phyloP scores from a whole-genome alignment of 2,113 vertebrate genomes.

The Erpornis zantholeuca region DNA sequence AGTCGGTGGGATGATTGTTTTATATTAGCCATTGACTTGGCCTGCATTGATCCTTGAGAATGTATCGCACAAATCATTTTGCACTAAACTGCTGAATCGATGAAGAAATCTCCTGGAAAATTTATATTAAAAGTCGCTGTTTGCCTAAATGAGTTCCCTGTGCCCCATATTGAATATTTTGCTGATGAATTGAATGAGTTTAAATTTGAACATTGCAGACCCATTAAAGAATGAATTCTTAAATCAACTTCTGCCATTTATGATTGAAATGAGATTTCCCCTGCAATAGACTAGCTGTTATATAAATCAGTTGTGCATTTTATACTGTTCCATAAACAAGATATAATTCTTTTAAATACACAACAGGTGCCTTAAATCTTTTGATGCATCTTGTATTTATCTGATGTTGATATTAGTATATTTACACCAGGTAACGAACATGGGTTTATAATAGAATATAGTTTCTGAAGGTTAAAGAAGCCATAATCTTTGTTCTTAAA shows the following conservation, averaged over 20 bases:
- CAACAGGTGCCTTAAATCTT: conserved; percentile 84
- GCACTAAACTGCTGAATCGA: conserved; percentile 94
- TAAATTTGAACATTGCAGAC: conserved; percentile 94
- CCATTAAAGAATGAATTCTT: conserved; percentile 97
- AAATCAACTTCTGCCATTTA: conserved; percentile 97
- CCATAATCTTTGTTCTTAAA: conserved; percentile 16
- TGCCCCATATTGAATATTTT: conserved; percentile 94
- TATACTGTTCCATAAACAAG: conserved; percentile 89
- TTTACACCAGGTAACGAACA: conserved; percentile 61
- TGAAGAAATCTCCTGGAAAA: conserved; percentile 99
- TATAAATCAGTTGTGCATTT: conserved; percentile 92
- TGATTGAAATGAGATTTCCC: conserved; percentile 98
- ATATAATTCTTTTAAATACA: conserved; percentile 87
- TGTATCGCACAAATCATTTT: conserved; percentile 99
- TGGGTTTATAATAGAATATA: conserved; percentile 30
- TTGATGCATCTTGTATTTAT: conserved; percentile 82
- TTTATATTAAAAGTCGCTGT: conserved; percentile 95
- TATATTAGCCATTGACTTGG: conserved; percentile 87
- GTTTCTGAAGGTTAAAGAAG: conserved; percentile 65
- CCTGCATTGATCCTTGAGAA: conserved; percentile 91
- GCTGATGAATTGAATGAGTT: conserved; percentile 98
- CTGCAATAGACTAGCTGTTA: conserved; percentile 76
- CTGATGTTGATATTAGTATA: conserved; percentile 68
- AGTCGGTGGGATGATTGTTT: conserved; percentile 79
- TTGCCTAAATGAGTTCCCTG: conserved; percentile 90